phyloP scores from a whole-genome alignment of 2,113 vertebrate genomes.

The Equus quagga region DNA sequence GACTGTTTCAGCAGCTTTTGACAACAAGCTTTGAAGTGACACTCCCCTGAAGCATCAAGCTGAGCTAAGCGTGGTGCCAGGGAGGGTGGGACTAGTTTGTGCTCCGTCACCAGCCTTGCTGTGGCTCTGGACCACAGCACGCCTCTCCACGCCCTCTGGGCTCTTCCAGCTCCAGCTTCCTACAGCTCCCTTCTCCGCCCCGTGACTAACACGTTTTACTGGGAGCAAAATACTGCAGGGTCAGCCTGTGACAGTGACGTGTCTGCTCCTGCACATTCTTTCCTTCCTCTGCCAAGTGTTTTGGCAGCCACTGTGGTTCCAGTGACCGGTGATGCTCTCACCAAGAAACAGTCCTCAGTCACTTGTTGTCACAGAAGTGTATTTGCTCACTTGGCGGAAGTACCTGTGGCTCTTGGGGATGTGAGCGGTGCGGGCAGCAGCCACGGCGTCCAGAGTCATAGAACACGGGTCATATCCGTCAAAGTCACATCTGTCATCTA shows the following conservation, averaged over 20 bases:
- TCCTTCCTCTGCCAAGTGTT: neutral
- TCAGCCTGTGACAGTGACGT: neutral
- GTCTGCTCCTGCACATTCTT: neutral
- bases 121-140: neutral
- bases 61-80: fast-evolving
- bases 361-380: neutral
- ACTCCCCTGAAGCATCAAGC: neutral
- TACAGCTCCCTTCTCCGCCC: neutral
- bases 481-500: neutral
- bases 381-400: fast-evolving
- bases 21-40: neutral
- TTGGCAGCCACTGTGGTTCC: neutral
- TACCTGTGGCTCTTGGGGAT: fast-evolving
- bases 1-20: neutral
- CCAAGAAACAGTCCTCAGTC: too few species aligned
- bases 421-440: fast-evolving
- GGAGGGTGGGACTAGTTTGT: neutral
- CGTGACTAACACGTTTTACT: fast-evolving
- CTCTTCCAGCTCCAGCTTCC: neutral
- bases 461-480: fast-evolving
- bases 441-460: fast-evolving
- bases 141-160: neutral
- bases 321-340: neutral
- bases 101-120: neutral
- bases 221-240: neutral